Evolutionary conservation across 2,888 invertebrate species (phyloP), one percentile per base, ranked within the genome.

Genomic region (Idaea aversata): DNA sequence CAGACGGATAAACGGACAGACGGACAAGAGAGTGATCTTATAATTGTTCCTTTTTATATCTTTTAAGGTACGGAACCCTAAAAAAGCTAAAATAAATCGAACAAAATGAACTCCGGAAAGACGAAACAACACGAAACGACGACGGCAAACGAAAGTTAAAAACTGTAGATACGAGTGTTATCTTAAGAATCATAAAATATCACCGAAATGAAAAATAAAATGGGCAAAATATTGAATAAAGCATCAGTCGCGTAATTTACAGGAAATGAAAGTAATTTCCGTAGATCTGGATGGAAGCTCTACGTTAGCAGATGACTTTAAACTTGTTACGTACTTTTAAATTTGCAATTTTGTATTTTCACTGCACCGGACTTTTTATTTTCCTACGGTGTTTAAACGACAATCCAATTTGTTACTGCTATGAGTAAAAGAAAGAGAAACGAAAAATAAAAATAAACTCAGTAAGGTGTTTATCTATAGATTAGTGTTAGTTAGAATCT

Each of bases 251-350:
- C 65, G 67, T 67, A 70, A 72, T 70, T 73, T 71, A 35, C 65
- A 70, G 73, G 74, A 76, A 76, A 74, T 71, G 70, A 73, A 74
- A 71, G 69, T 70, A 71, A 72, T 75, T 77, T 73, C 71, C 72
- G 63, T 63, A 72, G 68, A 75, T 74, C 65, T 70, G 68, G 72
- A 71, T 71, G 72, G 73, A 68, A 64, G 68, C 67, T 70, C 64
- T 69, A 65, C 64, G 66, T 63, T 36, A 47, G 47, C 13, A 47
- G 47, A 47, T 47, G 47, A 47, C 47, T 47, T 47, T 47, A 36
- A 36, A 36, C 3, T 36, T 3, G 36, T 36, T 36, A 36, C 36
- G 3, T 1, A 25, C 25, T 2, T 25, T 25, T 25, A 25, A 25
- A 25, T 36, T 36, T 36, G 36, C 36, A 7, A 7, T 36, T 36